A percentile compares a stretch with the other conserved stretches of the same genome.
phyloP scores from a whole-genome alignment of 2,113 vertebrate genomes.

The Salminus brasiliensis region DNA sequence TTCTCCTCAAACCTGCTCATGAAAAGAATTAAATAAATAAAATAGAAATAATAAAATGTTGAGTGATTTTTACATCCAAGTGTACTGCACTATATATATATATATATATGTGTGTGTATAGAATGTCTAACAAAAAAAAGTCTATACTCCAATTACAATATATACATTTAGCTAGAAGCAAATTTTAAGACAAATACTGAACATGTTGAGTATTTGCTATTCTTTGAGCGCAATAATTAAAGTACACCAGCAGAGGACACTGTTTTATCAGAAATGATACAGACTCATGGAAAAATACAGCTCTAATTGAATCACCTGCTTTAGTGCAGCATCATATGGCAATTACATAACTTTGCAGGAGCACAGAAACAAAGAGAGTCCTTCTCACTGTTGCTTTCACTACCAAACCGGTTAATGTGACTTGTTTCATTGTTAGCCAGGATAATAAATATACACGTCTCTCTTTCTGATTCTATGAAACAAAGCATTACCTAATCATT shows the following conservation, averaged over 20 bases:
- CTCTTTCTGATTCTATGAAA: too few species aligned
- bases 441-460: too few species aligned
- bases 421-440: too few species aligned
- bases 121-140: too few species aligned
- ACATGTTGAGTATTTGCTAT: background rate
- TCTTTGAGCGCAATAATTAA: conserved; percentile 15
- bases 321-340: conserved; percentile 39
- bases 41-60: too few species aligned
- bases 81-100: background rate
- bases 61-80: too few species aligned
- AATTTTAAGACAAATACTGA: background rate
- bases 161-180: background rate
- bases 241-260: conserved; percentile 58
- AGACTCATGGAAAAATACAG: conserved; percentile 42
- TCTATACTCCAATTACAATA: too few species aligned
- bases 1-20: conserved; percentile 94
- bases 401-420: too few species aligned
- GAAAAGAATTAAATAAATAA: background rate
- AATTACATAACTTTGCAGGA: conserved; percentile 24
- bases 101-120: too few species aligned
- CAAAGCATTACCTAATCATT: too few species aligned
- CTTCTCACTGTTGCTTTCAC: background rate
- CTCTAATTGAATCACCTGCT: conserved; percentile 29
- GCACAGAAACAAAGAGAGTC: background rate
- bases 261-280: conserved; percentile 1